Conservation (phyloP, 2,113 vertebrate genomes). For the Hemibagrus wyckioides region DNA sequence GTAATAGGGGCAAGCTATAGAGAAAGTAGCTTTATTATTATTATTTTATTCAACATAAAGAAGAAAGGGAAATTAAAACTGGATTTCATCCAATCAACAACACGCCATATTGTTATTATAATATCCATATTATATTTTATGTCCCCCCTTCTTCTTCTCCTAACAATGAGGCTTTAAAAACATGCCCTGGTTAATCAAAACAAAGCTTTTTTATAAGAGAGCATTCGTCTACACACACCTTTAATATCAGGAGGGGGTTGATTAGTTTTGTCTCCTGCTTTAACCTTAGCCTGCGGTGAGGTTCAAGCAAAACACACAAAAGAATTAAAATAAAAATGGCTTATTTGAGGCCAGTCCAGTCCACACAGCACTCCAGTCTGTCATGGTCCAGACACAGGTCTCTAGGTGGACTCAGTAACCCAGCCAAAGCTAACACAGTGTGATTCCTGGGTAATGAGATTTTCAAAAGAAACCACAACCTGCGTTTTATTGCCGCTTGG, state of each 20-base stretch:
- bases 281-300: constrained; percentile 1
- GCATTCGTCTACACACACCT: neutral
- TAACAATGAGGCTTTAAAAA: neutral
- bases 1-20: neutral
- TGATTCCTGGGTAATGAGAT: constrained; percentile 19
- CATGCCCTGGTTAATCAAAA: neutral
- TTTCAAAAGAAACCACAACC: constrained; percentile 42
- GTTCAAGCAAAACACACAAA: constrained; percentile 27
- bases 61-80: neutral
- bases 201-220: neutral
- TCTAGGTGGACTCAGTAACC: constrained; percentile 20
- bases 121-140: neutral
- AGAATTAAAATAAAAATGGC: neutral
- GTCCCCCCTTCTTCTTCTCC: neutral
- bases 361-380: constrained; percentile 22
- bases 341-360: constrained; percentile 12
- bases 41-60: neutral
- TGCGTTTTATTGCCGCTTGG: constrained; percentile 14
- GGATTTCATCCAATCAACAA: neutral
- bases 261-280: constrained; percentile 1
- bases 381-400: constrained; percentile 34
- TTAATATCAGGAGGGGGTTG: constrained; percentile 10
- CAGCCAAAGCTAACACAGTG: constrained; percentile 53
- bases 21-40: neutral
- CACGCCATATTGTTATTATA: neutral